These are phyloP conservation scores for Goniozus legneri DNA, from an alignment of 1,140 invertebrate species.

Conservation along the genomic window DNA sequence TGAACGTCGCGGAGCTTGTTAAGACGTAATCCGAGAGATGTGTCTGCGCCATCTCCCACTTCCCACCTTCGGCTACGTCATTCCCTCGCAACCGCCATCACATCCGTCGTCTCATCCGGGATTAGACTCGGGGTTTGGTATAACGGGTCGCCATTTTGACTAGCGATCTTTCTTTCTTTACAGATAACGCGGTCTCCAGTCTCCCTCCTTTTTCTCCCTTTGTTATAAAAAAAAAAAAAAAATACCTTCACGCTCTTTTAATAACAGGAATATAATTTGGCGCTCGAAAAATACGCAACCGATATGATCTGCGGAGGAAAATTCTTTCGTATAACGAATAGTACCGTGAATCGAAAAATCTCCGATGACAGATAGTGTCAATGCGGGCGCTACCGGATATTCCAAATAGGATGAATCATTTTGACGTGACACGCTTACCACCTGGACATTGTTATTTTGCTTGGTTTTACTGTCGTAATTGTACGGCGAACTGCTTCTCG, in stretches of 20 bases:
- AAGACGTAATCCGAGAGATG: constrained; percentile 53
- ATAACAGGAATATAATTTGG: constrained; percentile 7
- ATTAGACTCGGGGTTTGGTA: constrained; percentile 35
- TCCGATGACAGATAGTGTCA: constrained; percentile 34
- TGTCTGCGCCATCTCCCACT: constrained; percentile 37
- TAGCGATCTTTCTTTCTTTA: constrained; percentile 33
- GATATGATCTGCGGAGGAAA: not conserved
- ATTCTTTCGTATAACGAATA: constrained; percentile 1
- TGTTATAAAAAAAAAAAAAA: not conserved
- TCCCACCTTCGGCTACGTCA: constrained; percentile 23
- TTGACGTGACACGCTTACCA: not conserved
- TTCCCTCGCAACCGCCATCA: constrained; percentile 11
- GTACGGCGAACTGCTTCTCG: too few species aligned
- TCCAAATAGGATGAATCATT: not conserved
- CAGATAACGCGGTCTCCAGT: not conserved
- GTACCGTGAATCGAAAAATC: constrained; percentile 10
- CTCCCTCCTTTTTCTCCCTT: not conserved
- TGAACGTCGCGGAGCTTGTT: constrained; percentile 54
- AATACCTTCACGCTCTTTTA: constrained; percentile 6
- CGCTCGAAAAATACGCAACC: not conserved
- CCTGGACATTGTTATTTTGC: too few species aligned
- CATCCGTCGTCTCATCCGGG: constrained; percentile 39
- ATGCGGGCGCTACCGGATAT: constrained; percentile 24
- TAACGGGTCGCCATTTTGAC: constrained; percentile 38
- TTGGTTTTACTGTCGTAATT: too few species aligned